Evolutionary conservation across 1,140 invertebrate species (phyloP).

Genomic region (Drosophila orena): DNA sequence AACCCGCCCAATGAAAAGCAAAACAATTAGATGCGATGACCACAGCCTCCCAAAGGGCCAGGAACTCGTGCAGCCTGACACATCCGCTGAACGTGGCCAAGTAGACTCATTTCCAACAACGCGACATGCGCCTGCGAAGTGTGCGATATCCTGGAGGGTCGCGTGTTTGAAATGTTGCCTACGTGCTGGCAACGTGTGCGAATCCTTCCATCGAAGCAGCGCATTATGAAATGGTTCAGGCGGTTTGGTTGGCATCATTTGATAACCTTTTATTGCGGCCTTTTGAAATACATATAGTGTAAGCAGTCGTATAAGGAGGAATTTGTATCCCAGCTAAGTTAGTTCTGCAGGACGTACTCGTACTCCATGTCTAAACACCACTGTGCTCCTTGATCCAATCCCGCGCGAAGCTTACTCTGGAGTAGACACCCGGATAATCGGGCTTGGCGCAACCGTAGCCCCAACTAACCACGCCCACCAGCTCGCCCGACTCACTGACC

Average conservation of each 20-base stretch:
- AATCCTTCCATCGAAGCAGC: too few relatives aligned
- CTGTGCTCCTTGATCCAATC: slow-evolving; percentile 84
- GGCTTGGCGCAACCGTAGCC: slow-evolving; percentile 86
- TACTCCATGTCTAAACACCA: slow-evolving; percentile 55
- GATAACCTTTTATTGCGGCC: not conserved
- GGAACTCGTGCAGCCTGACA: slow-evolving; percentile 1
- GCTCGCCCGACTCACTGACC: slow-evolving; percentile 57
- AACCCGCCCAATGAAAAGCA: slow-evolving; percentile 3
- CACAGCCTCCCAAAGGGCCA: not conserved
- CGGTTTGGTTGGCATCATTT: not conserved
- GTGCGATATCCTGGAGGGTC: slow-evolving; percentile 49
- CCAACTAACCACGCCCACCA: slow-evolving; percentile 87
- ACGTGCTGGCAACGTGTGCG: slow-evolving; percentile 43
- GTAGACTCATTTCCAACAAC: slow-evolving; percentile 19
- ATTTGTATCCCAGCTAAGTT: too few relatives aligned
- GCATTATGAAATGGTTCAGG: slow-evolving; percentile 10
- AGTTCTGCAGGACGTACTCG: too few relatives aligned
- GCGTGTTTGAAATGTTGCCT: slow-evolving; percentile 50
- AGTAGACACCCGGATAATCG: slow-evolving; percentile 87
- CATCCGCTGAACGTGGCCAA: slow-evolving; percentile 23
- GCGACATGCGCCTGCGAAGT: slow-evolving; percentile 57
- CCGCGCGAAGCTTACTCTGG: slow-evolving; percentile 84
- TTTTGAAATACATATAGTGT: too few relatives aligned
- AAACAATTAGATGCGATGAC: slow-evolving; percentile 17
- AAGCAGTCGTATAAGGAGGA: too few relatives aligned